phyloP scores from a whole-genome alignment of 2,888 invertebrate species.

The Phania funesta region DNA sequence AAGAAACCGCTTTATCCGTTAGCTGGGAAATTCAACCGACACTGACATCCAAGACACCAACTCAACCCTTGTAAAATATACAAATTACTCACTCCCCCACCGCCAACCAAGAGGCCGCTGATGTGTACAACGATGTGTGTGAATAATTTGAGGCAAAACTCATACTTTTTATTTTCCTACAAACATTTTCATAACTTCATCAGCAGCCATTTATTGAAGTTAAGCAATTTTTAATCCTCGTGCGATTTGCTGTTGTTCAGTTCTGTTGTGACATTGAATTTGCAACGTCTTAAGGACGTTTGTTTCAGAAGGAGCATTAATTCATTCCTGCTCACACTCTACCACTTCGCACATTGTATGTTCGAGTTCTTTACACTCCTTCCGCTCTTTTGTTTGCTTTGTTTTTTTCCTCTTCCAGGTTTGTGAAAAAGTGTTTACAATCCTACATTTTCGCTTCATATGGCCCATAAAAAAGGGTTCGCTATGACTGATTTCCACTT shows the following conservation, averaged over 20 bases:
- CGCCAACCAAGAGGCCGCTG: background rate
- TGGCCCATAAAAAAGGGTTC: constrained; percentile 53
- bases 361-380: constrained; percentile 25
- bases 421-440: constrained; percentile 46
- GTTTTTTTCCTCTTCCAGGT: constrained; percentile 5
- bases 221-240: constrained; percentile 22
- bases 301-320: constrained; percentile 17
- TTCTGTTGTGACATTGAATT: constrained; percentile 37
- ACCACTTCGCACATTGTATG: constrained; percentile 17
- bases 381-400: background rate
- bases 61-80: constrained; percentile 16
- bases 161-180: constrained; percentile 20
- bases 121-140: background rate
- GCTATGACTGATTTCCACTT: too few species aligned
- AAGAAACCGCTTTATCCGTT: constrained; percentile 54
- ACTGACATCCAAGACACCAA: constrained; percentile 14
- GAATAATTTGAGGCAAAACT: constrained; percentile 33
- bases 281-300: constrained; percentile 32
- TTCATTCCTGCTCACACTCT: constrained; percentile 18
- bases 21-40: constrained; percentile 13
- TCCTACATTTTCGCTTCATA: constrained; percentile 57
- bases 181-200: constrained; percentile 45
- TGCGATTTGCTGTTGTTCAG: background rate
- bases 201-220: constrained; percentile 21
- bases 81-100: constrained; percentile 3